Percentiles rank a stretch among this genome's conserved stretches.
These are phyloP conservation scores for Holacanthus passer DNA, from an alignment of 2,113 vertebrate genomes.

Conservation along the genomic window DNA sequence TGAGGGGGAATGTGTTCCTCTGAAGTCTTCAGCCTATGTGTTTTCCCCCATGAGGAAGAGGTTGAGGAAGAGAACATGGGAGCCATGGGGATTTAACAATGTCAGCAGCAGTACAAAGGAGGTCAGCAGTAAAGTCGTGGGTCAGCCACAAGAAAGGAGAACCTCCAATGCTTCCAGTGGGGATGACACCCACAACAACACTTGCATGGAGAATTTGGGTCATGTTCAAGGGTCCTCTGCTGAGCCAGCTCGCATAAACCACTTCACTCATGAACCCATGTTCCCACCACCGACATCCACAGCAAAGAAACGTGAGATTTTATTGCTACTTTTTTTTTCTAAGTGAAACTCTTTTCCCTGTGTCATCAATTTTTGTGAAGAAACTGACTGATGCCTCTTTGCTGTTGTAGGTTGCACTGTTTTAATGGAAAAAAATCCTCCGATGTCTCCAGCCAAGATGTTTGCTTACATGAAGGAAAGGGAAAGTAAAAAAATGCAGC, in stretches of 20 bases:
- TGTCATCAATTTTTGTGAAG: background rate
- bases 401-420: slow-evolving; percentile 51
- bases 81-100: background rate
- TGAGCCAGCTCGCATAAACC: slow-evolving; percentile 5
- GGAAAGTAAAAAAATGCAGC: slow-evolving; percentile 15
- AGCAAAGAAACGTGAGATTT: slow-evolving; percentile 60
- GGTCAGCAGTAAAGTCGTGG: background rate
- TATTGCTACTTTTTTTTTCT: background rate
- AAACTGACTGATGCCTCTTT: background rate
- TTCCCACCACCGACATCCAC: slow-evolving; percentile 47
- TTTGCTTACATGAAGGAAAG: slow-evolving; percentile 82
- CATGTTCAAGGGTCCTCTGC: background rate
- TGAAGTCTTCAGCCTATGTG: slow-evolving; percentile 55
- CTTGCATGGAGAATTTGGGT: background rate
- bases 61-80: slow-evolving; percentile 52
- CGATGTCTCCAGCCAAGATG: slow-evolving; percentile 80
- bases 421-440: slow-evolving; percentile 14
- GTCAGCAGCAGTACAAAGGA: background rate
- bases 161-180: background rate
- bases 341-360: background rate
- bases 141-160: background rate
- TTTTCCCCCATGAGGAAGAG: slow-evolving; percentile 75
- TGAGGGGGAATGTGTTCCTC: slow-evolving; percentile 30
- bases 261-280: slow-evolving; percentile 8
- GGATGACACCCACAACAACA: background rate